Conservation (phyloP, 2,888 invertebrate species). For the Gortyna flavago region DNA sequence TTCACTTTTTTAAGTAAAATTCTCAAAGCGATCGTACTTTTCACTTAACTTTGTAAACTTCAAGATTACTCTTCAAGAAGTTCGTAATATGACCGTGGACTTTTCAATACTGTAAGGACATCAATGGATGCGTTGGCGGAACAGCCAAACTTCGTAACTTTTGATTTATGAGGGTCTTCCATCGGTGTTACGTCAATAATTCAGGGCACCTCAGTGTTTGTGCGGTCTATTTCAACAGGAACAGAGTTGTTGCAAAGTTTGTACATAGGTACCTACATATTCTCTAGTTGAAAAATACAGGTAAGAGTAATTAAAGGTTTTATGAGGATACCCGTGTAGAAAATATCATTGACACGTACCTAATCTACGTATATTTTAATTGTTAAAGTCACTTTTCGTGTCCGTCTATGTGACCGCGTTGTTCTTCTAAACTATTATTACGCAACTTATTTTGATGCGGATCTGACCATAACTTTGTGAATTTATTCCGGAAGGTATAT, state of each 20-base stretch:
- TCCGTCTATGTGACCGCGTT: too few species aligned
- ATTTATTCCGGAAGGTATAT: too few species aligned
- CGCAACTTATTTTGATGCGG: too few species aligned
- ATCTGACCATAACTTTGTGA: too few species aligned
- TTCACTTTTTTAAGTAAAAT: slow-evolving; percentile 24
- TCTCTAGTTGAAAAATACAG: neutral
- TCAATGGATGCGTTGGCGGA: slow-evolving; percentile 54
- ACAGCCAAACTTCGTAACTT: slow-evolving; percentile 55
- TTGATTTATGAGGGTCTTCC: slow-evolving; percentile 60
- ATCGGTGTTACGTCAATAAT: slow-evolving; percentile 45
- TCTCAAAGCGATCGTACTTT: slow-evolving; percentile 20
- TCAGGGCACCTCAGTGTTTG: slow-evolving; percentile 33
- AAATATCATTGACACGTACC: neutral
- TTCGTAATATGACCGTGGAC: slow-evolving; percentile 32
- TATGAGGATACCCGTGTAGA: neutral
- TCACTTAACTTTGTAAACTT: slow-evolving; percentile 38
- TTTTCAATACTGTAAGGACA: slow-evolving; percentile 37
- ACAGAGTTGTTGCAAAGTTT: slow-evolving; percentile 1
- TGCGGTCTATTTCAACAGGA: neutral
- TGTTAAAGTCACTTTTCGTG: too few species aligned
- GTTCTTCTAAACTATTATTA: too few species aligned
- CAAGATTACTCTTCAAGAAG: slow-evolving; percentile 37
- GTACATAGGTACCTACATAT: neutral
- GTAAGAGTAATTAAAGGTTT: neutral
- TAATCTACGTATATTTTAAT: too few species aligned